These are phyloP conservation scores for Salvator merianae DNA, from an alignment of 2,113 vertebrate species.

Conservation along the genomic window DNA sequence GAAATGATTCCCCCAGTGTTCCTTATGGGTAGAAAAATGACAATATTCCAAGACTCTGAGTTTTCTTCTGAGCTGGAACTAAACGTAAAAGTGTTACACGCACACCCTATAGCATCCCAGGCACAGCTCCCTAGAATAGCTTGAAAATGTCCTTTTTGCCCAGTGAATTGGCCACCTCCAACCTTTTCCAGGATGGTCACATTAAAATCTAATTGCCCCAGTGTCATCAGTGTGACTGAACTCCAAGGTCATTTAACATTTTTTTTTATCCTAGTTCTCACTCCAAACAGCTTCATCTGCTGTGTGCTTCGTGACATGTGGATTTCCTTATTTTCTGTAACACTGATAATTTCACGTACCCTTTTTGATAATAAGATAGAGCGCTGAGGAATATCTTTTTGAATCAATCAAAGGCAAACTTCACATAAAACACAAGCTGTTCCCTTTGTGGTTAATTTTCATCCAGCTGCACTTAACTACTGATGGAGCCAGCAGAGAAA, in stretches of 20 bases:
- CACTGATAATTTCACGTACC: slow-evolving; percentile 54
- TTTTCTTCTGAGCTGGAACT: too few relatives aligned
- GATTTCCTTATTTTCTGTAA: slow-evolving; percentile 36
- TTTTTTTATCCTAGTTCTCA: background rate
- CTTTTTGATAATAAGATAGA: slow-evolving; percentile 70
- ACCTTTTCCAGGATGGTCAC: slow-evolving; percentile 36
- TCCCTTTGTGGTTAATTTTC: slow-evolving; percentile 79
- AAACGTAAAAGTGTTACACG: too few relatives aligned
- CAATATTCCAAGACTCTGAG: too few relatives aligned
- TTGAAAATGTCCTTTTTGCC: background rate
- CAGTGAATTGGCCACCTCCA: background rate
- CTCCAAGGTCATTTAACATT: slow-evolving; percentile 48
- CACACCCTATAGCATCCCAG: background rate
- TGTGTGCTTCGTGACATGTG: slow-evolving; percentile 40
- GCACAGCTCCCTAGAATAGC: slow-evolving; percentile 27
- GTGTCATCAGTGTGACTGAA: background rate
- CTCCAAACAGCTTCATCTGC: slow-evolving; percentile 4
- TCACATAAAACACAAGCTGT: slow-evolving; percentile 79
- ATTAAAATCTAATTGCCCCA: slow-evolving; percentile 36
- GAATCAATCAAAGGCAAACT: slow-evolving; percentile 76
- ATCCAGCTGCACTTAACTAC: slow-evolving; percentile 78
- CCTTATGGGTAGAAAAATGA: too few relatives aligned
- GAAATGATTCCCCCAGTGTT: too few relatives aligned
- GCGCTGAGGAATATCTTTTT: slow-evolving; percentile 71
- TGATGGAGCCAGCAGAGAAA: slow-evolving; percentile 76